Conservation (phyloP, 2,888 invertebrate genomes). For the Synanthedon formicaeformis region DNA sequence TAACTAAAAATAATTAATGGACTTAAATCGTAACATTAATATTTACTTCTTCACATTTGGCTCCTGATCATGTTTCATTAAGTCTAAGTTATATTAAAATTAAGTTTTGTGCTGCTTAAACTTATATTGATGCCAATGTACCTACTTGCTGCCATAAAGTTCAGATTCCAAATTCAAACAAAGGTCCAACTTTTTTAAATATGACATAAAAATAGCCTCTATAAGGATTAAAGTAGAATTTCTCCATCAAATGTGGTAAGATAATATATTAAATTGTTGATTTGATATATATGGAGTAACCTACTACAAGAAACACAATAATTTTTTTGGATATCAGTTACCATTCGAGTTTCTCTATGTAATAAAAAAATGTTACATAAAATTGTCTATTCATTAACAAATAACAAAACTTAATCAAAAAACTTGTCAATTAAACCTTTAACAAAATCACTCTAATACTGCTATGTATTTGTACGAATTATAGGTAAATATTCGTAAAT, state of each 20-base stretch:
- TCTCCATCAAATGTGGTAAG: too few relatives aligned
- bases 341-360: not conserved
- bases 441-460: conserved; percentile 72
- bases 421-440: conserved; percentile 63
- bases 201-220: too few relatives aligned
- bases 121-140: too few relatives aligned
- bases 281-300: too few relatives aligned
- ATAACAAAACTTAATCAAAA: conserved; percentile 68
- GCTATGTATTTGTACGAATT: conserved; percentile 67
- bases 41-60: conserved; percentile 61
- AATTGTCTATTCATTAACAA: conserved; percentile 40
- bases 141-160: too few relatives aligned
- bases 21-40: conserved; percentile 46
- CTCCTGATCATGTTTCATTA: conserved; percentile 35
- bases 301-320: too few relatives aligned
- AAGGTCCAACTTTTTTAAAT: too few relatives aligned
- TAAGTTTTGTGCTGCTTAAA: too few relatives aligned
- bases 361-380: conserved; percentile 1
- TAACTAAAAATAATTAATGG: conserved; percentile 52
- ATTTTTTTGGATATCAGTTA: not conserved
- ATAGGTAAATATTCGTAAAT: conserved; percentile 27
- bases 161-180: too few relatives aligned
- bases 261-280: too few relatives aligned
- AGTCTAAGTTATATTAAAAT: not conserved
- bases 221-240: too few relatives aligned